Base-by-base conservation (phyloP, 2,888 invertebrate species). In the Agriotes lineatus region DNA sequence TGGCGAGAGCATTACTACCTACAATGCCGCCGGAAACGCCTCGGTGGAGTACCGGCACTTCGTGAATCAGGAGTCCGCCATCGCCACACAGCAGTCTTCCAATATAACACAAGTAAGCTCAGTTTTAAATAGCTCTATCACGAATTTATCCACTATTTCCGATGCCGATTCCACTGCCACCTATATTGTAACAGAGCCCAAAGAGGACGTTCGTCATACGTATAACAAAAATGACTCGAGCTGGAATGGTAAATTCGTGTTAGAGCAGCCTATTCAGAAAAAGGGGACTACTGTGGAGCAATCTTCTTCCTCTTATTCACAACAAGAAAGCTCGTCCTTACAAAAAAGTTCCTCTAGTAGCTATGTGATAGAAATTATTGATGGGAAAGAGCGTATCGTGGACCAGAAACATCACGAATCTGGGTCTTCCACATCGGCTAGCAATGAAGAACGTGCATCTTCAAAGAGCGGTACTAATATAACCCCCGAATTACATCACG, bases 281-380 rank as follows among this genome's bases (percentile, higher is more conserved):
- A 65, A 45, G 57, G 75, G 72, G 12, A 75, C 76, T 1, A 75
- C 77, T 12, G 78, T 81, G 25, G 78, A 82, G 60, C 76, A 79
- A 61, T 78, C 77, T 1, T 79, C 81, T 12, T 77, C 77, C 3
- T 80, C 81, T 0, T 76, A 77, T 5, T 88, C 85, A 70, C 87
- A 89, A 75, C 84, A 87, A 75, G 86, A 86, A 78, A 87, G 85
- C 73, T 86, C 88, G 68, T 87, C 86, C 65, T 83, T 86, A 2
- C 85, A 86, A 54, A 89, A 90, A 79, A 89, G 88, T 30, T 87
- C 90, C 35, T 88, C 90, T 1, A 88, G 88, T 14, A 90, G 90
- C 12, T 90, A 91, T 76, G 88, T 88, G 25, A 87, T 90, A 50
- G 90, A 91, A 83, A 87, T 89, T 72, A 87, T 90, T 18, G 89